These are phyloP conservation scores for Euura lappo DNA, from an alignment of 1,140 invertebrate species.

Conservation along the genomic window DNA sequence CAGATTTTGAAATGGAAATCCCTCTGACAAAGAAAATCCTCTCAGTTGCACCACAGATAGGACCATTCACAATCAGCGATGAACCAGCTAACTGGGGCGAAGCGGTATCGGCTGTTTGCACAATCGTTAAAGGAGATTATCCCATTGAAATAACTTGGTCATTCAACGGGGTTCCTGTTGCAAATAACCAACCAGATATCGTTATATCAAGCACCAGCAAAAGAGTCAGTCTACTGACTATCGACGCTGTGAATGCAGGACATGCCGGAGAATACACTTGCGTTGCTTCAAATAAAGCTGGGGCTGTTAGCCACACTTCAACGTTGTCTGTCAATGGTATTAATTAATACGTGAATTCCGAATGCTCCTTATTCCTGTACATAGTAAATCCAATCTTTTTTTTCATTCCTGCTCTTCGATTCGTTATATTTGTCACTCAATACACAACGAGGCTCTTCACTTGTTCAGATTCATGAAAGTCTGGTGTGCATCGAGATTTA, in stretches of 20 bases:
- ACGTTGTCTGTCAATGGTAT: constrained; percentile 79
- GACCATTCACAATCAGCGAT: constrained; percentile 71
- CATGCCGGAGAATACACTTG: constrained; percentile 82
- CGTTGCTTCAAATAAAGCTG: constrained; percentile 76
- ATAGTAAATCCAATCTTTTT: neutral
- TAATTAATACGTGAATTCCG: constrained; percentile 6
- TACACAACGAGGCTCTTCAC: neutral
- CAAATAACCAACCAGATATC: constrained; percentile 45
- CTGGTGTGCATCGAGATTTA: neutral
- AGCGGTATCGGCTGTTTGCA: constrained; percentile 71
- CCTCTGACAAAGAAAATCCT: neutral
- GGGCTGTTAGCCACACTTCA: constrained; percentile 71
- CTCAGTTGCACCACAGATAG: constrained; percentile 69
- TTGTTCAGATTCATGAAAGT: neutral
- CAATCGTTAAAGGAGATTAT: constrained; percentile 73
- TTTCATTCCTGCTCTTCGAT: neutral
- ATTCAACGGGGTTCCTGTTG: constrained; percentile 53
- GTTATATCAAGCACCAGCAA: constrained; percentile 63
- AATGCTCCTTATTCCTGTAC: neutral
- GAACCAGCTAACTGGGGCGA: constrained; percentile 76
- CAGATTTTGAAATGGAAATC: neutral
- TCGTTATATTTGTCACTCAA: neutral
- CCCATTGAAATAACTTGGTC: constrained; percentile 74
- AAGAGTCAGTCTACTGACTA: constrained; percentile 66
- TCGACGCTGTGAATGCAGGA: constrained; percentile 74